Base-by-base conservation (phyloP, 2,888 invertebrate genomes). In the Phalera bucephala region DNA sequence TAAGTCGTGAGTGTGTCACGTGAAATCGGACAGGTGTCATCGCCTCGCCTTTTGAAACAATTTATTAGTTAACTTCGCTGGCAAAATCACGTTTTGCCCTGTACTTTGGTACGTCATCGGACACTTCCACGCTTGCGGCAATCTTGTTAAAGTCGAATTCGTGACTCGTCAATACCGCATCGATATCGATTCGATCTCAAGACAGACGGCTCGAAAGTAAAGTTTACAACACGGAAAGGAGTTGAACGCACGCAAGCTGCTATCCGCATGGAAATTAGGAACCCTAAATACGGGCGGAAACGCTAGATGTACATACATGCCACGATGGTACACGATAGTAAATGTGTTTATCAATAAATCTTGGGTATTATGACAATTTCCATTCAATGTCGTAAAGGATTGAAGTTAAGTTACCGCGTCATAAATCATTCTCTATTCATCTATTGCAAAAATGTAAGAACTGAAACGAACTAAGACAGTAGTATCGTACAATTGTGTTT, bases 221-320 rank as follows among this genome's bases (percentile, higher is more conserved):
- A 82, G 72, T 84, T 83, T 72, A 71, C 68, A 78, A 74, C 84
- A 84, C 81, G 84, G 72, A 84, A 83, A 77, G 72, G 77, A 54
- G 68, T 60, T 53, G 63, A 66, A 73, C 76, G 73, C 85, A 85
- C 83, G 84, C 82, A 65, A 86, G 64, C 72, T 57, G 59, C 64
- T 64, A 60, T 73, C 66, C 70, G 69, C 72, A 81, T 76, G 70
- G 70, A 75, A 76, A 79, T 77, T 65, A 66, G 69, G 65, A 56
- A 56, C 57, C 58, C 60, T 62, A 64, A 63, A 63, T 59, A 52
- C 17, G 17, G 54, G 55, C 66, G 59, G 58, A 62, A 60, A 64
- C 53, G 58, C 57, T 62, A 58, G 54, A 53, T 30, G 43, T 61
- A 54, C 57, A 45, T 65, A 64, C 48, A 64, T 54, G 45, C 40